Evolutionary conservation across 2,888 invertebrate species (phyloP).

Genomic region (Aphelenchoides bicaudatus): DNA sequence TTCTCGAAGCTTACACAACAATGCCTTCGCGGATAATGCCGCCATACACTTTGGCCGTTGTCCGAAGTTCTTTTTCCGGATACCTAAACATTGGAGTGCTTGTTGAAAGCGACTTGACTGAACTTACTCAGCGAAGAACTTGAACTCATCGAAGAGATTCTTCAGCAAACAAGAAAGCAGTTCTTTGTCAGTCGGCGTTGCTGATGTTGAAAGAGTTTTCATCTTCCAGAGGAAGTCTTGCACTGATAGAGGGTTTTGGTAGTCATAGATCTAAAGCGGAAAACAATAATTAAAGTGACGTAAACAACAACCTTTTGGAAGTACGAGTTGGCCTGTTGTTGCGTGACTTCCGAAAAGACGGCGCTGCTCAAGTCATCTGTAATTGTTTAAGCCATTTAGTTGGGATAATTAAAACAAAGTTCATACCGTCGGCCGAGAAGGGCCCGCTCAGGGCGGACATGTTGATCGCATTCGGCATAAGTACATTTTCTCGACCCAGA

Average conservation of each 20-base stretch:
- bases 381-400: constrained; percentile 9
- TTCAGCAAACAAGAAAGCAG: constrained; percentile 91
- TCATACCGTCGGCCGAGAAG: constrained; percentile 18
- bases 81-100: too few relatives aligned
- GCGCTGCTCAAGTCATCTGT: constrained; percentile 26
- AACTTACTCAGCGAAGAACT: constrained; percentile 95
- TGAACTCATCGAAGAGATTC: constrained; percentile 95
- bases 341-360: constrained; percentile 71
- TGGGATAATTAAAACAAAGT: constrained; percentile 1
- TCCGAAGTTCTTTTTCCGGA: constrained; percentile 92
- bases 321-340: constrained; percentile 96
- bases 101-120: too few relatives aligned
- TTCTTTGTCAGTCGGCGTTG: constrained; percentile 73
- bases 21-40: constrained; percentile 66
- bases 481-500: constrained; percentile 10
- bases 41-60: constrained; percentile 94
- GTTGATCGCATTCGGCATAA: background rate
- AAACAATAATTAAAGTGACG: background rate
- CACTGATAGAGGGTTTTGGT: constrained; percentile 64
- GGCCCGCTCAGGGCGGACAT: constrained; percentile 10
- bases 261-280: constrained; percentile 31
- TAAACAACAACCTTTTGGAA: constrained; percentile 77
- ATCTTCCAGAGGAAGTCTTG: constrained; percentile 93
- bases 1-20: constrained; percentile 61
- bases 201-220: constrained; percentile 88